Evolutionary conservation across 2,113 vertebrate species (phyloP).

Genomic region (Rhabdornis inornatus): DNA sequence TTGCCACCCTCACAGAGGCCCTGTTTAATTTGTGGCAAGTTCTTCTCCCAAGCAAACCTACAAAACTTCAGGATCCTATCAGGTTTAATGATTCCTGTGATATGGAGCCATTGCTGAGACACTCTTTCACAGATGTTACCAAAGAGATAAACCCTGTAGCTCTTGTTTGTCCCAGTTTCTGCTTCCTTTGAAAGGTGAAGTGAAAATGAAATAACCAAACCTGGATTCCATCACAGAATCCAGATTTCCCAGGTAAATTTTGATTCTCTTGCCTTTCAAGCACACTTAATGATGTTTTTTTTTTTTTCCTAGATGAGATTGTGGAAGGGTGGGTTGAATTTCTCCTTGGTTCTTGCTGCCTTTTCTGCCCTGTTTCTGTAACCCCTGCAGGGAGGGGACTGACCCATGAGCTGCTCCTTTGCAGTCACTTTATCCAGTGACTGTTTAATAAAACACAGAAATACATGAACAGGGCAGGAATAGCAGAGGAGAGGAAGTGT

Average conservation of each 20-base stretch:
- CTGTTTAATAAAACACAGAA: not conserved
- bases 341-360: not conserved
- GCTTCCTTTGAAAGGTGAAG: not conserved
- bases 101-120: not conserved
- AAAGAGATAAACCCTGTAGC: conserved; percentile 41
- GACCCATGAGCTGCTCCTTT: not conserved
- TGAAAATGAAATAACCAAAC: conserved; percentile 13
- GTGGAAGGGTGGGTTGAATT: not conserved
- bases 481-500: not conserved
- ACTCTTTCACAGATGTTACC: conserved; percentile 6
- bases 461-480: not conserved
- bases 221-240: not conserved
- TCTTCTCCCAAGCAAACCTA: not conserved
- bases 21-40: not conserved
- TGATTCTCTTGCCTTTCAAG: conserved; percentile 19
- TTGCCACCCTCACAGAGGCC: not conserved
- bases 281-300: not conserved
- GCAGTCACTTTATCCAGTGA: not conserved
- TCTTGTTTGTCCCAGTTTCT: not conserved
- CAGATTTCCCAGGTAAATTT: not conserved
- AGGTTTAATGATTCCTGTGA: not conserved
- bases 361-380: not conserved
- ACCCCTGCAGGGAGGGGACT: not conserved
- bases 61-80: not conserved
- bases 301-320: not conserved